phyloP scores from a whole-genome alignment of 2,113 vertebrate species.

The Rhea pennata region DNA sequence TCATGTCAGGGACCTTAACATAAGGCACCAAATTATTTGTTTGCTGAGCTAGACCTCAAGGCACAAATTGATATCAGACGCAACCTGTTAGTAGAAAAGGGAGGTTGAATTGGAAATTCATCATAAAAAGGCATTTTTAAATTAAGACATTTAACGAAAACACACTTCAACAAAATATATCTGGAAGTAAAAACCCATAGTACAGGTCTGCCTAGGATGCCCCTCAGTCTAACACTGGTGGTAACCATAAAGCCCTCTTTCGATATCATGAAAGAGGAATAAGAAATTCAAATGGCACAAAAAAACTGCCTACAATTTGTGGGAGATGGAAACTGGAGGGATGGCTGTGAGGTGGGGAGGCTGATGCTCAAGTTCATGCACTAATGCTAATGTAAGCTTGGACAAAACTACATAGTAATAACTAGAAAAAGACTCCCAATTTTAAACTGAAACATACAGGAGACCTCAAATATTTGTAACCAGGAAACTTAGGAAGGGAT shows the following conservation, averaged over 20 bases:
- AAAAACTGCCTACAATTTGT: not conserved
- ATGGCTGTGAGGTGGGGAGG: not conserved
- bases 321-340: not conserved
- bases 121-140: not conserved
- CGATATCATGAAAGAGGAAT: not conserved
- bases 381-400: not conserved
- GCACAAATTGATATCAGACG: not conserved
- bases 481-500: not conserved
- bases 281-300: not conserved
- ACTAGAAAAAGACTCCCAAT: not conserved
- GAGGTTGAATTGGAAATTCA: constrained; percentile 2
- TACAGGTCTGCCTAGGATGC: not conserved
- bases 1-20: not conserved
- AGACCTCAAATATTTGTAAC: not conserved
- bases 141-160: constrained; percentile 24
- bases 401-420: not conserved
- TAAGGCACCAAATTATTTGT: not conserved
- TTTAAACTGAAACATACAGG: no score
- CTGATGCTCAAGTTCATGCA: not conserved
- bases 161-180: not conserved
- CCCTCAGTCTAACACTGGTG: not conserved
- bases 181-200: not conserved
- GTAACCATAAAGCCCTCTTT: not conserved
- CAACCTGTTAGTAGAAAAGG: not conserved
- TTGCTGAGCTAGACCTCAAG: not conserved